Conservation (phyloP, 1,140 invertebrate species). For the roundworm (Caenorhabditis elegans) region WBcel235 BX284602.5:3431001-3431500, state of each 20-base stretch:
- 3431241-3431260: too few relatives aligned
- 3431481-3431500: not conserved
- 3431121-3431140: not conserved
- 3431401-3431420: not conserved
- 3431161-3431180: not conserved
- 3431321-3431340: not conserved
- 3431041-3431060: too few relatives aligned
- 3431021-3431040: too few relatives aligned
- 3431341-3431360: slow-evolving; percentile 33
- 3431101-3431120: too few relatives aligned
- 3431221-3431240: not conserved
- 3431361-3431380: slow-evolving; percentile 20
- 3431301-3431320: not conserved
- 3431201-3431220: not conserved
- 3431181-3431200: not conserved
- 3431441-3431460: not conserved
- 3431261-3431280: too few relatives aligned
- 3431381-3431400: not conserved
- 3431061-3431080: too few relatives aligned
- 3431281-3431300: too few relatives aligned
- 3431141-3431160: not conserved
- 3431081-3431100: too few relatives aligned
- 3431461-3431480: not conserved
- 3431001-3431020: too few relatives aligned
- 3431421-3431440: slow-evolving; percentile 32